phyloP scores from a whole-genome alignment of 2,888 invertebrate species.

The Habrosyne pyritoides region DNA sequence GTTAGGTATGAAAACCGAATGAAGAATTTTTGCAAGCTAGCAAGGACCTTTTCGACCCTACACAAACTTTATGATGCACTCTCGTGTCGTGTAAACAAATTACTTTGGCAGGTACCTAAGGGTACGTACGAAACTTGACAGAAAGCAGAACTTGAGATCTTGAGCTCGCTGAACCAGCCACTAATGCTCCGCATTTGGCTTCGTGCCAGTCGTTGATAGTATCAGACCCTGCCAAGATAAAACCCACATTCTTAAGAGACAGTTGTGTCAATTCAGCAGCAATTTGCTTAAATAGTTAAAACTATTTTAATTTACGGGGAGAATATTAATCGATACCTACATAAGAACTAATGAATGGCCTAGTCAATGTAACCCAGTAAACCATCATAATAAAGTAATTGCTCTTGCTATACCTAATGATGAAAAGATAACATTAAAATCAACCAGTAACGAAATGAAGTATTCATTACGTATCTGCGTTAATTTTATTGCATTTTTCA shows the following conservation, averaged over 20 bases:
- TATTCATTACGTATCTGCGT: background rate
- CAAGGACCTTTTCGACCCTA: background rate
- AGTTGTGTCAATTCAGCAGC: slow-evolving; percentile 42
- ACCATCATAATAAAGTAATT: slow-evolving; percentile 9
- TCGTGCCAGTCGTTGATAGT: slow-evolving; percentile 66
- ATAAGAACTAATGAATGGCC: slow-evolving; percentile 12
- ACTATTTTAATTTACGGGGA: slow-evolving; percentile 3
- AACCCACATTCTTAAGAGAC: slow-evolving; percentile 51
- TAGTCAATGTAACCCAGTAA: background rate
- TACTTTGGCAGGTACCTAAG: slow-evolving; percentile 32
- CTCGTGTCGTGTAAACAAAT: slow-evolving; percentile 18
- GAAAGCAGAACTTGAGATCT: slow-evolving; percentile 34
- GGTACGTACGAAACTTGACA: slow-evolving; percentile 28
- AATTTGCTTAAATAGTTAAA: slow-evolving; percentile 37
- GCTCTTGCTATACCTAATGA: too few species aligned
- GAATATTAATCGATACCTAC: too few species aligned
- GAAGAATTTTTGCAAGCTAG: background rate
- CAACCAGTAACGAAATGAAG: background rate
- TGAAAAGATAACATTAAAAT: background rate
- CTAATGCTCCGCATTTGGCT: slow-evolving; percentile 57
- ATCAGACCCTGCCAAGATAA: slow-evolving; percentile 61
- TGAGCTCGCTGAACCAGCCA: slow-evolving; percentile 37
- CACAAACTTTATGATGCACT: background rate
- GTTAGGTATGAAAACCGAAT: background rate
- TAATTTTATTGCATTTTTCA: slow-evolving; percentile 12